These are phyloP conservation scores for Pristis pectinata DNA, from an alignment of 2,797 vertebrate genomes.

Conservation along the genomic window DNA sequence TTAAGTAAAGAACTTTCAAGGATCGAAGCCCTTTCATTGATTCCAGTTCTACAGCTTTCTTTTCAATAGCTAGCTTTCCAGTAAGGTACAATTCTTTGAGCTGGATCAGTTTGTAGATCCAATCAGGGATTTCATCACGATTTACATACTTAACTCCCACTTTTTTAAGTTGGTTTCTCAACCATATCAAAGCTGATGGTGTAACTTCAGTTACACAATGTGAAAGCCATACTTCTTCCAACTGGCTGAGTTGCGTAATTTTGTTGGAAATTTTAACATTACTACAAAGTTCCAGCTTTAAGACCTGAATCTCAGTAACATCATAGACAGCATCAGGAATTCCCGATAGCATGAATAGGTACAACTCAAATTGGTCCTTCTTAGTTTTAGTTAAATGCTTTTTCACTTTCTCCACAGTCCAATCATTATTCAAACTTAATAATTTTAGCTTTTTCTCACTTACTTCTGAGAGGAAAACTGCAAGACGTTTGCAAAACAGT, in stretches of 20 bases:
- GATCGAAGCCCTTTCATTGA: constrained; percentile 32
- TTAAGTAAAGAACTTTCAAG: constrained; percentile 31
- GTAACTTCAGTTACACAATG: constrained; percentile 32
- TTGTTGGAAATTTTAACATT: constrained; percentile 33
- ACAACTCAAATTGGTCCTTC: constrained; percentile 35
- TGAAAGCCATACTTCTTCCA: constrained; percentile 35
- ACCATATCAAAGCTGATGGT: constrained; percentile 27
- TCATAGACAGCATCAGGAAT: constrained; percentile 37
- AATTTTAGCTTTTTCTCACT: constrained; percentile 38
- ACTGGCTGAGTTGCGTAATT: constrained; percentile 14
- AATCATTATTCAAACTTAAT: constrained; percentile 37
- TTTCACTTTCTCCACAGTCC: constrained; percentile 33
- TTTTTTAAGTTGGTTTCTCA: constrained; percentile 29
- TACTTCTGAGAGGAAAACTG: constrained; percentile 38
- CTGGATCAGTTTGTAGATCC: constrained; percentile 34
- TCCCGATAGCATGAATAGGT: constrained; percentile 38
- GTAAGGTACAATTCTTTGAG: constrained; percentile 37
- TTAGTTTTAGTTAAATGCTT: constrained; percentile 8
- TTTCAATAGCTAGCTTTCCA: constrained; percentile 19
- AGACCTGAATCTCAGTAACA: constrained; percentile 31
- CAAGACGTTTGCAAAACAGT: constrained; percentile 32
- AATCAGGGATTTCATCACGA: constrained; percentile 32
- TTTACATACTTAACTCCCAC: constrained; percentile 31
- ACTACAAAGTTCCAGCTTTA: constrained; percentile 31
- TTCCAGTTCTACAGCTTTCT: constrained; percentile 30